Evolutionary conservation across 2,113 vertebrate genomes (phyloP), one percentile per base, ranked within the genome.

Genomic region (Brachyhypopomus gauderio): DNA sequence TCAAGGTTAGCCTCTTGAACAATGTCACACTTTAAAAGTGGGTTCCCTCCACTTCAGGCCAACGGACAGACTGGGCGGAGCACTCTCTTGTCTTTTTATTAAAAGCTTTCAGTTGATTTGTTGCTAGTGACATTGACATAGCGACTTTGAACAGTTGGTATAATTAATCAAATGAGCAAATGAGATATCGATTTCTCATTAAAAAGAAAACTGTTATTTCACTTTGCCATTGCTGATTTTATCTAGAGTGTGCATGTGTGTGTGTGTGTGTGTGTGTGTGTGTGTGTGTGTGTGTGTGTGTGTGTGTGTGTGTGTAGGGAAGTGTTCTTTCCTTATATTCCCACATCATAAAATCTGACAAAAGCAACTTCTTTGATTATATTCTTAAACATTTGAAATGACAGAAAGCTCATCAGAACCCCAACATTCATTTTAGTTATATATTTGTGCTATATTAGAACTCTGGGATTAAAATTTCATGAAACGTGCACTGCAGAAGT

Each of bases 151-250:
- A 41, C 36, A 69, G 59, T 83, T 60, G 58, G 41, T 52, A 12
- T 56, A 48, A 75, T 78, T 78, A 74, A 74, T 83, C 76, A 79
- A 48, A 71, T 56, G 58, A 63, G 58, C n/a, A 52, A 77, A 82
- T 70, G 17, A 70, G 62, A 69, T 70, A 82, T 30, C 63, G 58
- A 77, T 69, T 82, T 48, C 22, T 71, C 36, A 72, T 20, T 48
- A 41, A 80, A 60, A 41, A 62, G 74, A 62, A 75, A 75, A 62
- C 20, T 62, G 23, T 60, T 62, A 75, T 75, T 75, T 62, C 14
- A 19, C 30, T 23, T 11, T 12, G 30, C 74, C 59, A 62, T n/a
- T 17, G 58, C 20, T 7, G 66, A 70, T 41, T 70, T n/a, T 34
- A 70, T 67, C 20, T 12, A 3, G 66, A 6, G 36, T 41, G 59